These are phyloP conservation scores for Mirza zaza DNA, from an alignment of 2,113 vertebrate species.

Conservation along the genomic window DNA sequence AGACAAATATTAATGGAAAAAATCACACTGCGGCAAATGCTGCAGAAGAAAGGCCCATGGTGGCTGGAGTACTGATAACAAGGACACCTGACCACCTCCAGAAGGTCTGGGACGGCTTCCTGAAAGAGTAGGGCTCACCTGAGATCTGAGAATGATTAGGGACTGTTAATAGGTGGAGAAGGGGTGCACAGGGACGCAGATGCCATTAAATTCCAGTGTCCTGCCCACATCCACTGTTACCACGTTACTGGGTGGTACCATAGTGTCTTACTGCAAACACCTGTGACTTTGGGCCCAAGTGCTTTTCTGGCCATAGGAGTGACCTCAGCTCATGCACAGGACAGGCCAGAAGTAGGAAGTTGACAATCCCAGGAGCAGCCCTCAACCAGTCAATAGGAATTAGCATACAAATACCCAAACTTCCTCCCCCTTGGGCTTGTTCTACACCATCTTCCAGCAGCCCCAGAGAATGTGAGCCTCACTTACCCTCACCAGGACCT, in stretches of 20 bases:
- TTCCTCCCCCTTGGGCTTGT: not conserved
- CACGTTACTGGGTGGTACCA: too few species aligned
- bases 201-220: not conserved
- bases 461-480: not conserved
- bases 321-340: not conserved
- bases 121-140: not conserved
- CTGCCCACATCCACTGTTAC: not conserved
- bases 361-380: not conserved
- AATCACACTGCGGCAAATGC: not conserved
- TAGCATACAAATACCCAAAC: not conserved
- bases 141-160: not conserved
- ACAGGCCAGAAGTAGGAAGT: not conserved
- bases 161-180: not conserved
- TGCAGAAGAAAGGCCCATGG: not conserved
- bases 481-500: not conserved
- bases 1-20: not conserved
- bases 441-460: not conserved
- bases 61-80: not conserved
- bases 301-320: not conserved
- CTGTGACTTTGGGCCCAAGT: not conserved
- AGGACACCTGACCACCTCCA: not conserved
- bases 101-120: not conserved
- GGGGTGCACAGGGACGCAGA: accelerated
- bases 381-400: not conserved
- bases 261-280: not conserved